Percentiles rank a stretch among this genome's conserved stretches.
phyloP scores from a whole-genome alignment of 2,113 vertebrate genomes.

The Sprattus sprattus region DNA sequence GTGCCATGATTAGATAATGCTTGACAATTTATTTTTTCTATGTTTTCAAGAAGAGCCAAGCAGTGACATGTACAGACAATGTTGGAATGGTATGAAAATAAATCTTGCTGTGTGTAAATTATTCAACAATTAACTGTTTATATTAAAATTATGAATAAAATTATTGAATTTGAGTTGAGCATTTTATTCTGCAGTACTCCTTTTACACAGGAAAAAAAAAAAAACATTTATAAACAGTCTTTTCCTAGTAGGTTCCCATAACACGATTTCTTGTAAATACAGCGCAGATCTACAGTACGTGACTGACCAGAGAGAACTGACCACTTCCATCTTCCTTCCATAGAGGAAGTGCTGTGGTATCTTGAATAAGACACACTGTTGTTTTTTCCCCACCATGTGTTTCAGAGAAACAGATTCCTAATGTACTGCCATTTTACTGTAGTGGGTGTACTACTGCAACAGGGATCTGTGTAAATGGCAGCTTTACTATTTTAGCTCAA shows the following conservation, averaged over 20 bases:
- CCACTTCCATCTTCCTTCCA: neutral
- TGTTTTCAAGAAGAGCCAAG: constrained; percentile 87
- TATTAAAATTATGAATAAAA: constrained; percentile 97
- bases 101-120: constrained; percentile 91
- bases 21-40: constrained; percentile 82
- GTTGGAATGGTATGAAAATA: constrained; percentile 79
- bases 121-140: constrained; percentile 96
- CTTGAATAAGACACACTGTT: neutral
- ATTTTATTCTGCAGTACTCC: constrained; percentile 43
- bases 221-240: neutral
- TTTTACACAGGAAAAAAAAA: neutral
- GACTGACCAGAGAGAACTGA: neutral
- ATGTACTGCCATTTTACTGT: no score
- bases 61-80: constrained; percentile 85
- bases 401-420: neutral
- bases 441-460: no score
- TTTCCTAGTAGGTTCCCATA: neutral
- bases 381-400: neutral
- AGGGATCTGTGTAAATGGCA: no score
- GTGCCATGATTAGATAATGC: constrained; percentile 74
- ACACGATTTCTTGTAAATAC: neutral
- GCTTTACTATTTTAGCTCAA: no score
- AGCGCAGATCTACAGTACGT: neutral
- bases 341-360: neutral
- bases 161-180: constrained; percentile 80